Base-by-base conservation (phyloP, 1,140 invertebrate genomes). In the Nasonia longicornis region DNA sequence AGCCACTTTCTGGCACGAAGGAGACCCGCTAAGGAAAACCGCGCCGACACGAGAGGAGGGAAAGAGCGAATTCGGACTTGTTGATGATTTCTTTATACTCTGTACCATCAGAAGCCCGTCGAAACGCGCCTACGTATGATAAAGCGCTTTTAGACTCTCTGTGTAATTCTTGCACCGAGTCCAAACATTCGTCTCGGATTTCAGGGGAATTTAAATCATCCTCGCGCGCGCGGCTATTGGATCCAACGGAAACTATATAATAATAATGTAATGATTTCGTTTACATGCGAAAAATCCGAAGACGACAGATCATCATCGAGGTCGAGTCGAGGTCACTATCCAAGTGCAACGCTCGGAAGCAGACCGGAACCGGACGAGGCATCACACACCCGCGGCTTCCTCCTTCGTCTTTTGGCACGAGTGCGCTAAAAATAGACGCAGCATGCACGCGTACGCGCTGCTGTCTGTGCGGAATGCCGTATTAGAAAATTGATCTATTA, bases 281-380 rank as follows among this genome's bases (percentile, higher is more conserved):
- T 63, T 12, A 26, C 58, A 22, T 20, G 2, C 4, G 29, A 29
- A 67, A 67, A 67, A 67, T 67, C 2, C 22, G 12, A 67, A 29
- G 22, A 22, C 22, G 64, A 31, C 64, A 35, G 4, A 35, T 35
- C 31, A 3, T 2, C 38, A 67, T 38, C 38, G 52, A 73, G 70
- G 74, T 77, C 70, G 26, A 74, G 38, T 58, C 58, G 71, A 82
- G 81, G 77, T 82, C 81, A 74, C 16, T 48, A 52, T 74, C 75
- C 71, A 79, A 79, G 81, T 79, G 81, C 81, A 82, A 82, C 52
- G 81, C 48, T 79, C 81, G 81, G 77, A 82, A 82, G 64, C 77
- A 79, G 72, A 79, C 81, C 81, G 77, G 77, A 82, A 82, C 77
- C 70, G 29, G 2, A 58, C 26, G 16, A 16, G 20, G 12, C 11